Evolutionary conservation across 2,888 invertebrate species (phyloP), one percentile per base, ranked within the genome.

Genomic region (Athalia cordata): DNA sequence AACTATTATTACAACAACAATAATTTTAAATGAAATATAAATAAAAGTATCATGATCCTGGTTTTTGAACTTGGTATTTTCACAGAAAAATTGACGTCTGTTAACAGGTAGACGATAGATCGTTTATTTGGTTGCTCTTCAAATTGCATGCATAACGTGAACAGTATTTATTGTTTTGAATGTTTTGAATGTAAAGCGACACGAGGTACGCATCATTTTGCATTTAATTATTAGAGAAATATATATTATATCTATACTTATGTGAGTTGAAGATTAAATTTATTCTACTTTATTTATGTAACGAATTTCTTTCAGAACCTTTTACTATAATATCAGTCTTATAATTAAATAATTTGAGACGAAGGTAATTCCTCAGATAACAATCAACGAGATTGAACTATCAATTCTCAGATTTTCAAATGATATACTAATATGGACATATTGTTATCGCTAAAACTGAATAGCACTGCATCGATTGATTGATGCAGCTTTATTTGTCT

Each of bases 11-110:
- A 62, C 29, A 62, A 49, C 49, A 62, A 74, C 43, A 50, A 74
- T 29, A 29, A 75, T 75, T 62, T 62, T 3, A 57, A 59, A 29
- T 68, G 52, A 55, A 45, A 68, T 68, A 55, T 68, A 5, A 52
- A 52, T 68, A 43, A 68, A 68, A 11, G 15, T 52, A 52, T 68
- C 29, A 52, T 68, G 52, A 74, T 74, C 80, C 80, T 81, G 83
- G 81, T 84, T 83, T 84, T 78, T 79, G 78, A 79, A 62, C 70
- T 29, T 29, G 75, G 64, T 61, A 62, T 75, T 75, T 75, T 75
- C 62, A 62, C 75, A 61, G 50, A 75, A 75, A 62, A 75, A 75
- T 75, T 4, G 3, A 57, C 45, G 13, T 72, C 57, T 72, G 43
- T 70, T 43, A 52, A 70, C 29, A 52, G 13, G 8, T 50, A 70